Conservation (phyloP, 2,888 invertebrate species). For the Conus canariensis region DNA sequence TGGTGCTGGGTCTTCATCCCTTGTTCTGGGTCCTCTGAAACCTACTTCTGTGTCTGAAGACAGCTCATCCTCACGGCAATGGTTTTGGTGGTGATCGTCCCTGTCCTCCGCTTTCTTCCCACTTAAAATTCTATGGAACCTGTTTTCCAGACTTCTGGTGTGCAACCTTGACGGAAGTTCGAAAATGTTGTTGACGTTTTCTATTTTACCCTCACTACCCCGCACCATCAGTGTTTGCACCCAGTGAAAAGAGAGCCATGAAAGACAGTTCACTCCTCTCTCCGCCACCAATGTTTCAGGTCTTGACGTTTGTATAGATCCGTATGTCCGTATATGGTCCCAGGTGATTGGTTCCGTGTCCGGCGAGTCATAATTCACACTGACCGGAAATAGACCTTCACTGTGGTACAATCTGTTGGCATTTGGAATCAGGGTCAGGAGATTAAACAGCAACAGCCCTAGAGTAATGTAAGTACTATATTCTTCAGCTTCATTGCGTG, state of each 20-base stretch:
- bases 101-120: slow-evolving; percentile 17
- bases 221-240: slow-evolving; percentile 87
- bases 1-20: neutral
- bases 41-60: neutral
- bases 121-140: slow-evolving; percentile 59
- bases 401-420: slow-evolving; percentile 53
- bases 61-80: slow-evolving; percentile 18
- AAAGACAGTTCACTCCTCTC: slow-evolving; percentile 86
- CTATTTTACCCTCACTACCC: slow-evolving; percentile 80
- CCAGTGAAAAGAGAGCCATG: slow-evolving; percentile 92
- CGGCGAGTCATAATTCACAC: slow-evolving; percentile 57
- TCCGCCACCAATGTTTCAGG: slow-evolving; percentile 79
- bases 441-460: slow-evolving; percentile 85
- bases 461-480: slow-evolving; percentile 63
- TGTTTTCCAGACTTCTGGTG: slow-evolving; percentile 63
- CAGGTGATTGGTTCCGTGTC: slow-evolving; percentile 61
- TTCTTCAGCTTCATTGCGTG: slow-evolving; percentile 63
- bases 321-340: slow-evolving; percentile 52
- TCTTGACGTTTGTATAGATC: slow-evolving; percentile 33
- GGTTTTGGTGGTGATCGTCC: neutral
- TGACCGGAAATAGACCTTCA: slow-evolving; percentile 37
- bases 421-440: slow-evolving; percentile 85
- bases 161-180: slow-evolving; percentile 69
- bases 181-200: slow-evolving; percentile 79
- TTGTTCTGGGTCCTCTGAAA: neutral